These are phyloP conservation scores for Dicentrarchus labrax DNA, from an alignment of 2,113 vertebrate genomes.

Conservation along the genomic window DNA sequence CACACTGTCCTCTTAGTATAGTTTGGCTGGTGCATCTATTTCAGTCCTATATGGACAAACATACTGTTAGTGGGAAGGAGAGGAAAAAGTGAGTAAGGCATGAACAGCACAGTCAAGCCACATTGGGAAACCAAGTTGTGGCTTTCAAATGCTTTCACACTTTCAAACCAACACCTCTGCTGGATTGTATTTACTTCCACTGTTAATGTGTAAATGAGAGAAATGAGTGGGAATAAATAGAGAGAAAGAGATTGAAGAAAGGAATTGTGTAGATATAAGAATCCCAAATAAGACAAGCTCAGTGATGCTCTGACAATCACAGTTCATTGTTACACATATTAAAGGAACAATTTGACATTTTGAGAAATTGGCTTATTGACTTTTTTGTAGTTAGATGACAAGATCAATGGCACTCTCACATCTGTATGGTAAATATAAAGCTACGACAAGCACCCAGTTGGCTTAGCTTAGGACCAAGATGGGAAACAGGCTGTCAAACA, in stretches of 20 bases:
- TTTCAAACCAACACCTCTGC: neutral
- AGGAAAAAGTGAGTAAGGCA: neutral
- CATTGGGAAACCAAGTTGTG: neutral
- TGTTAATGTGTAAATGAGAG: neutral
- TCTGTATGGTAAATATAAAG: neutral
- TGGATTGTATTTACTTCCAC: neutral
- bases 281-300: neutral
- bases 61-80: constrained; percentile 54
- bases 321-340: neutral
- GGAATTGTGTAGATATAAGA: neutral
- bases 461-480: neutral
- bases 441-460: neutral
- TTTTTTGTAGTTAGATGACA: neutral
- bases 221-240: neutral
- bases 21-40: constrained; percentile 62
- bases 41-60: constrained; percentile 65
- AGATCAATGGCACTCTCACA: neutral
- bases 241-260: neutral
- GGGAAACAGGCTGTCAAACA: neutral
- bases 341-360: neutral
- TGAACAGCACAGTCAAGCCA: neutral
- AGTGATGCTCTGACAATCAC: neutral
- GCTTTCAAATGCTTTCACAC: constrained; percentile 37
- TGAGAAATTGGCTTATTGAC: neutral
- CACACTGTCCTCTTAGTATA: constrained; percentile 59